Evolutionary conservation across 2,888 invertebrate species (phyloP).

Genomic region (Trichacis sp.): DNA sequence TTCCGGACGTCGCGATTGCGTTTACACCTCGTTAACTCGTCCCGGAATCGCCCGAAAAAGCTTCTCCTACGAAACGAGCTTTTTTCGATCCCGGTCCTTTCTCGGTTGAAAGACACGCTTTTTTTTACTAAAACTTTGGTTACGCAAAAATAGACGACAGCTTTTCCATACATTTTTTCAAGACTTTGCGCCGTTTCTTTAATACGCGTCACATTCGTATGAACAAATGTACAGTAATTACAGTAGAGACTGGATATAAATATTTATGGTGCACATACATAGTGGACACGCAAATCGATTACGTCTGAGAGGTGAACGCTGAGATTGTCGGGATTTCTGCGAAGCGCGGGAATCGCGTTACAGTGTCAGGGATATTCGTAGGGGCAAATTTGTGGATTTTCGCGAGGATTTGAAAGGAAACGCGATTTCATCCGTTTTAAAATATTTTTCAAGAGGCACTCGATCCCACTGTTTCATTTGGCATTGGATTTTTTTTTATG

Average conservation of each 20-base stretch:
- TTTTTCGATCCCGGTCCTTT: too few species aligned
- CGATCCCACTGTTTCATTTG: constrained; percentile 4
- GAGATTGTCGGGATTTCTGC: constrained; percentile 7
- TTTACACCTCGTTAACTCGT: constrained; percentile 6
- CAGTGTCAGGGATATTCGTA: too few species aligned
- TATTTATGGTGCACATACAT: constrained; percentile 54
- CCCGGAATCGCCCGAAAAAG: constrained; percentile 1
- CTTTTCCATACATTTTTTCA: constrained; percentile 44
- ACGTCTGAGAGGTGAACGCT: constrained; percentile 43
- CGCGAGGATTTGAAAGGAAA: background rate
- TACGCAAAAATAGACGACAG: constrained; percentile 66
- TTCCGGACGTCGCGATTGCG: background rate
- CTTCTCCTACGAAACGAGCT: background rate
- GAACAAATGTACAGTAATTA: constrained; percentile 66
- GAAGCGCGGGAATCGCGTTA: background rate
- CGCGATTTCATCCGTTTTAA: background rate
- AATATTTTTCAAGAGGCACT: constrained; percentile 12
- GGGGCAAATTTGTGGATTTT: background rate
- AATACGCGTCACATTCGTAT: constrained; percentile 47
- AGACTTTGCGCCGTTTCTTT: too few species aligned
- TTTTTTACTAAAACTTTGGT: constrained; percentile 63
- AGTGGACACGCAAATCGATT: constrained; percentile 53
- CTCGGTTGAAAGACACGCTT: constrained; percentile 6
- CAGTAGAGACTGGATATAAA: constrained; percentile 53
- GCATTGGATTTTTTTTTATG: background rate